Evolutionary conservation across 1,140 invertebrate genomes (phyloP).

Genomic region (Drosophila pseudoobscura): DNA sequence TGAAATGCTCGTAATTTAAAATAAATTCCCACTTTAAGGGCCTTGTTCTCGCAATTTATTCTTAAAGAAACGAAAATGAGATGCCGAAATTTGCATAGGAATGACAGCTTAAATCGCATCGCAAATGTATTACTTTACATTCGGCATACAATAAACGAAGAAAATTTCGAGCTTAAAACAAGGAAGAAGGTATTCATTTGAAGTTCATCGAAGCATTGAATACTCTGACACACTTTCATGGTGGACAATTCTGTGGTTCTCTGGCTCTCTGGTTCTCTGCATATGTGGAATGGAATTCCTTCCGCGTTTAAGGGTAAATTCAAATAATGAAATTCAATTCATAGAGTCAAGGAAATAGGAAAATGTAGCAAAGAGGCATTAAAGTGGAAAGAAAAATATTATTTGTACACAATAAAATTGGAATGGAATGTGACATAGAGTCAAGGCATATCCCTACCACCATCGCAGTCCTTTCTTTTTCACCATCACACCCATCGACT

Average conservation of each 20-base stretch:
- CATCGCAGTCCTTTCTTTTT: constrained; percentile 1
- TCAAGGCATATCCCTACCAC: neutral
- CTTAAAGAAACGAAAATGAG: neutral
- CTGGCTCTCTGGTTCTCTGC: too few species aligned
- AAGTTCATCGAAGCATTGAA: too few species aligned
- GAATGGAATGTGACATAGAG: constrained; percentile 39
- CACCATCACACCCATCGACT: constrained; percentile 16
- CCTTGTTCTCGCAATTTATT: neutral
- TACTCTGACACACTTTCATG: too few species aligned
- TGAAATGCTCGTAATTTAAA: neutral
- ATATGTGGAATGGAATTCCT: neutral
- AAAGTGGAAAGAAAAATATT: constrained; percentile 34
- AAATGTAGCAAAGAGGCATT: neutral
- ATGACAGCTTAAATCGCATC: constrained; percentile 4
- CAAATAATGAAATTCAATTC: neutral
- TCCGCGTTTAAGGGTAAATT: neutral
- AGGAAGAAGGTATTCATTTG: neutral
- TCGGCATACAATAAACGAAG: neutral
- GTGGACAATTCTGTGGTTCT: neutral
- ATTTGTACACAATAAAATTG: constrained; percentile 9
- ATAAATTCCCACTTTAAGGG: constrained; percentile 1
- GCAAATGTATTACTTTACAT: constrained; percentile 29
- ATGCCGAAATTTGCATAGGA: constrained; percentile 18
- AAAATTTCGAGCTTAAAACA: neutral
- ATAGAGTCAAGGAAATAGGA: neutral